Base-by-base conservation (phyloP, 1,140 invertebrate species). In the Pantala flavescens region DNA sequence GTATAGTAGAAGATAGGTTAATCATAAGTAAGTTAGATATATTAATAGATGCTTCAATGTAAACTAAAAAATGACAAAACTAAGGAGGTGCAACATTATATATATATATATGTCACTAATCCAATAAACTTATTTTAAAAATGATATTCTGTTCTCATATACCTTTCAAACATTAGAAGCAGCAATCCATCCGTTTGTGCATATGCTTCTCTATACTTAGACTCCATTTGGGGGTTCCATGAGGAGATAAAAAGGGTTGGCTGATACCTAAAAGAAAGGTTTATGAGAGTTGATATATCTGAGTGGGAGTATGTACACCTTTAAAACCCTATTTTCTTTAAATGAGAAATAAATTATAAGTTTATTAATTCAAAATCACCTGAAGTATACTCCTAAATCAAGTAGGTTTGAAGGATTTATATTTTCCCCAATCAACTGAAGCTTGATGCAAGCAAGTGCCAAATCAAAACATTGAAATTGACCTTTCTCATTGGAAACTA, bases 401-500 rank as follows among this genome's bases (percentile, higher is more conserved):
- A 92, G 79, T 75, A 91, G 82, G 78, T 83, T 87, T 0, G 85
- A 82, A 28, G 90, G 87, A 28, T 84, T 84, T 11, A 87, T 84
- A 79, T 91, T 90, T 82, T 93, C 90, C 74, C 84, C 86, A 23
- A 89, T 81, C 73, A 92, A 82, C 80, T 93, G 90, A 78, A 88
- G 86, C 78, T 86, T 88, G 71, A 93, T 83, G 73, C 87, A 86
- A 23, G 86, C 86, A 73, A 93, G 82, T 23, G 90, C 87, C 76
- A 89, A 84, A 79, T 94, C 91, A 82, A 90, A 92, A 81, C 90
- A 90, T 84, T 93, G 91, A 73, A 93, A 84, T 78, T 92, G 90
- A 10, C 91, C 90, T 76, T 87, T 84, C 76, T 90, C 88, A 81
- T 92, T 93, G 14, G 86, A 87, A 42, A 91, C 85, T 21, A 89